phyloP scores from a whole-genome alignment of 2,113 vertebrate species.

The Petromus typicus region DNA sequence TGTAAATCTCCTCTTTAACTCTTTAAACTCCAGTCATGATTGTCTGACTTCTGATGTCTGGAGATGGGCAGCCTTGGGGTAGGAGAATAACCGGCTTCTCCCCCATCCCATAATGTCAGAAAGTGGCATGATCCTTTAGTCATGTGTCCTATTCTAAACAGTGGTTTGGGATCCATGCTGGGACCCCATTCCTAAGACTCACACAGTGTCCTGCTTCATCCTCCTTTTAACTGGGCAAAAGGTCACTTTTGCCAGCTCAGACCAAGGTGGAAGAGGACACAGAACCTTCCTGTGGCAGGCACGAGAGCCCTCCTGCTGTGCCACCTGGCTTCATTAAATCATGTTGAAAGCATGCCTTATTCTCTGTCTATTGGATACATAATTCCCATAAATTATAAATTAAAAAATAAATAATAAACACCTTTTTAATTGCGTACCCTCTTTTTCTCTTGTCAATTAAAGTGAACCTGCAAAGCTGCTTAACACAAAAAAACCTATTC shows the following conservation, averaged over 20 bases:
- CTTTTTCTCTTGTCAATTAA: constrained; percentile 81
- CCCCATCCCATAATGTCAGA: background rate
- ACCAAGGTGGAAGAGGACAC: background rate
- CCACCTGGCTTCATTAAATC: constrained; percentile 64
- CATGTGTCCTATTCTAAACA: background rate
- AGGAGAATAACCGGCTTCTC: background rate
- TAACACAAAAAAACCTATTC: constrained; percentile 73
- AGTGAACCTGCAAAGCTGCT: constrained; percentile 83
- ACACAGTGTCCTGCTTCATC: background rate
- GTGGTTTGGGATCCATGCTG: background rate
- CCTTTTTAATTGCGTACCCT: constrained; percentile 81
- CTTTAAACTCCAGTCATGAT: background rate
- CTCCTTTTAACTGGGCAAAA: background rate
- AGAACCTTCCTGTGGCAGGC: background rate
- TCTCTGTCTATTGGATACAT: constrained; percentile 63
- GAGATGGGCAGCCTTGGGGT: background rate
- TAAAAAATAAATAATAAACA: constrained; percentile 84
- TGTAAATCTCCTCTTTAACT: constrained; percentile 85
- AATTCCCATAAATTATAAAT: constrained; percentile 77
- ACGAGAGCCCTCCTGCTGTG: background rate
- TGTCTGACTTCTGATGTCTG: background rate
- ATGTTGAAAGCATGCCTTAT: background rate
- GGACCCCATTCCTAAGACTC: background rate
- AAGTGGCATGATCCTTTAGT: background rate
- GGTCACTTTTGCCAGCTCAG: background rate